phyloP scores from a whole-genome alignment of 92 coral and sea anemone species.

The Epizoanthus stellaris region DNA sequence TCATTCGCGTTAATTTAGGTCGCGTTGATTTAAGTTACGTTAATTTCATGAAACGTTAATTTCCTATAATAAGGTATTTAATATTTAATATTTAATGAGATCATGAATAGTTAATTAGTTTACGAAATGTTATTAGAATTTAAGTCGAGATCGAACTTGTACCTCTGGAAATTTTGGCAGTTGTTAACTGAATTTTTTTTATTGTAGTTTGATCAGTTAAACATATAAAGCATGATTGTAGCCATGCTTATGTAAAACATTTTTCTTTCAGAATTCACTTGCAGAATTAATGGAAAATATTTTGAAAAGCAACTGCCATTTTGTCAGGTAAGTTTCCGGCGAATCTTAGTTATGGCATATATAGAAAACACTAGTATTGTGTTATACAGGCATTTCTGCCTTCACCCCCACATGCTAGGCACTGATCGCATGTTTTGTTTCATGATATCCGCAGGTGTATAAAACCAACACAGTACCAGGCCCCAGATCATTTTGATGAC shows the following conservation, averaged over 20 bases:
- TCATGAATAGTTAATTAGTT: too few species aligned
- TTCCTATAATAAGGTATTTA: too few species aligned
- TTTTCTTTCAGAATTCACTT: conserved; percentile 24
- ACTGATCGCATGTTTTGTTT: background rate
- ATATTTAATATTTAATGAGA: too few species aligned
- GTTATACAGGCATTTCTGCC: background rate
- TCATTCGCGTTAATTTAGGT: too few species aligned
- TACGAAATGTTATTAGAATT: too few species aligned
- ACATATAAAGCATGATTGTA: too few species aligned
- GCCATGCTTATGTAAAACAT: too few species aligned
- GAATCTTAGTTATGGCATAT: background rate
- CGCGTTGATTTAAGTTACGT: too few species aligned
- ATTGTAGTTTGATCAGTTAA: too few species aligned
- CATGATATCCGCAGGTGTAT: conserved; percentile 15
- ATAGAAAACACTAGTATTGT: background rate
- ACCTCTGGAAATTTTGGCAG: background rate
- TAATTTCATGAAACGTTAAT: too few species aligned
- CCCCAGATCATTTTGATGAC: conserved; percentile 24
- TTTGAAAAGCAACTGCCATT: conserved; percentile 11
- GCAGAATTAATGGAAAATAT: conserved; percentile 34
- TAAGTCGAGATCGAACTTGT: too few species aligned
- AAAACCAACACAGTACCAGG: conserved; percentile 17
- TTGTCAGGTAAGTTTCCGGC: conserved; percentile 20
- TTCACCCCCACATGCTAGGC: background rate
- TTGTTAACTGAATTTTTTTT: too few species aligned